Evolutionary conservation across 2,113 vertebrate genomes (phyloP).

Genomic region (Bubo blakistoni): DNA sequence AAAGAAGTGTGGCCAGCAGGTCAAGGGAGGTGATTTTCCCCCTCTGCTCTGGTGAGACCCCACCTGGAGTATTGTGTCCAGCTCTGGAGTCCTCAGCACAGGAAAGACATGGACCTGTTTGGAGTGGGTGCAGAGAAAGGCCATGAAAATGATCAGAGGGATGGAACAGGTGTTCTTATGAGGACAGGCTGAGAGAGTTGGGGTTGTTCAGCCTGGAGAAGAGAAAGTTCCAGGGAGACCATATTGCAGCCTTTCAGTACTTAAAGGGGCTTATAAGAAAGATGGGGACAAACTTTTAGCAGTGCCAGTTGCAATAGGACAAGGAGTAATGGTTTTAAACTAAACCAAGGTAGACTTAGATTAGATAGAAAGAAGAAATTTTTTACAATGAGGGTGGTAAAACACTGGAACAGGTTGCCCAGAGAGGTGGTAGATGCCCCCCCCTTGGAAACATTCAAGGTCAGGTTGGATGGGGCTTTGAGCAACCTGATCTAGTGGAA

Average conservation of each 20-base stretch:
- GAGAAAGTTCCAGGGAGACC: neutral
- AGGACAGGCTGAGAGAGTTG: neutral
- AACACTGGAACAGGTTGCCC: neutral
- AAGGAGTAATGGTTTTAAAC: neutral
- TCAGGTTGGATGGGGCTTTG: accelerated
- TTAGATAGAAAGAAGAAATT: neutral
- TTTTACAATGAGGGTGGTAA: neutral
- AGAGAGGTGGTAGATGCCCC: neutral
- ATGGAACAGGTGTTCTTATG: neutral
- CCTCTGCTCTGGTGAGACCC: neutral
- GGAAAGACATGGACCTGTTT: neutral
- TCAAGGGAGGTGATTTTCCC: accelerated
- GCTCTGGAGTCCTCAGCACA: neutral
- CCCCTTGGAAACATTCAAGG: neutral
- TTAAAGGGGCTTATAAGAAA: neutral
- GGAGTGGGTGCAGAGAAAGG: neutral
- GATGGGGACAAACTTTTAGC: neutral
- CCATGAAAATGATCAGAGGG: neutral
- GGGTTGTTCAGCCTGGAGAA: neutral
- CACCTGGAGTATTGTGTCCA: neutral
- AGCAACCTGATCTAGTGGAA: neutral
- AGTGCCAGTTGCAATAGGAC: neutral
- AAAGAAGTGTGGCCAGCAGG: neutral
- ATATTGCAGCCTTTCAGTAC: neutral
- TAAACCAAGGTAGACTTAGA: neutral